These are phyloP conservation scores for Rhyzopertha dominica DNA, from an alignment of 1,140 invertebrate genomes.

Conservation along the genomic window DNA sequence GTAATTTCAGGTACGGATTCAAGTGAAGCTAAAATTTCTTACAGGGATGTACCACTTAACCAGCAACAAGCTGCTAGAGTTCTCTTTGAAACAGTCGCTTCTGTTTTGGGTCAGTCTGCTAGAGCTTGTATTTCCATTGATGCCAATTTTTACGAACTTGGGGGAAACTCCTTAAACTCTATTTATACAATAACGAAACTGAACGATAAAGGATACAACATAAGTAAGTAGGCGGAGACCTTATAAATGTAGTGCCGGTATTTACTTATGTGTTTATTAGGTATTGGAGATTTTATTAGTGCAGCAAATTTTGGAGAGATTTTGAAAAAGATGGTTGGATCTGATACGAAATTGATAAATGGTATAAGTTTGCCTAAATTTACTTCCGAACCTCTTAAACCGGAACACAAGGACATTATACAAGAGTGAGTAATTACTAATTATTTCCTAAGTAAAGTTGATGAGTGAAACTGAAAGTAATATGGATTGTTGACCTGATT, in stretches of 20 bases:
- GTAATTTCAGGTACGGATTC: no score
- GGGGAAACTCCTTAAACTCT: constrained; percentile 82
- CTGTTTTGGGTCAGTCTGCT: constrained; percentile 59
- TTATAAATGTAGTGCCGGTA: neutral
- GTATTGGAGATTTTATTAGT: constrained; percentile 73
- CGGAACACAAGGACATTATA: constrained; percentile 59
- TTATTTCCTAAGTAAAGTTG: no score
- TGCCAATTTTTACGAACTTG: constrained; percentile 77
- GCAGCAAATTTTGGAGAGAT: constrained; percentile 65
- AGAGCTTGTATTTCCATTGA: constrained; percentile 53
- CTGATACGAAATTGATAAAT: constrained; percentile 38
- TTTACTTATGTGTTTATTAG: constrained; percentile 40
- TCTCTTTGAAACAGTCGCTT: constrained; percentile 66
- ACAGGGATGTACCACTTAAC: constrained; percentile 54
- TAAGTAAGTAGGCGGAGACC: constrained; percentile 51
- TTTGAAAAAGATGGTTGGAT: constrained; percentile 53
- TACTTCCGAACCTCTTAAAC: constrained; percentile 52
- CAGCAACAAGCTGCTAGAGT: constrained; percentile 59
- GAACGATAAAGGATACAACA: constrained; percentile 69
- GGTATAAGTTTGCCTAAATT: constrained; percentile 47
- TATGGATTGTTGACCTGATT: no score
- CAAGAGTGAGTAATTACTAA: constrained; percentile 47
- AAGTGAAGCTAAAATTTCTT: no score
- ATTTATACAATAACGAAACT: constrained; percentile 73
- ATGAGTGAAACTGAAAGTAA: no score